Base-by-base conservation (phyloP, 2,113 vertebrate species). In the Columbina picui region DNA sequence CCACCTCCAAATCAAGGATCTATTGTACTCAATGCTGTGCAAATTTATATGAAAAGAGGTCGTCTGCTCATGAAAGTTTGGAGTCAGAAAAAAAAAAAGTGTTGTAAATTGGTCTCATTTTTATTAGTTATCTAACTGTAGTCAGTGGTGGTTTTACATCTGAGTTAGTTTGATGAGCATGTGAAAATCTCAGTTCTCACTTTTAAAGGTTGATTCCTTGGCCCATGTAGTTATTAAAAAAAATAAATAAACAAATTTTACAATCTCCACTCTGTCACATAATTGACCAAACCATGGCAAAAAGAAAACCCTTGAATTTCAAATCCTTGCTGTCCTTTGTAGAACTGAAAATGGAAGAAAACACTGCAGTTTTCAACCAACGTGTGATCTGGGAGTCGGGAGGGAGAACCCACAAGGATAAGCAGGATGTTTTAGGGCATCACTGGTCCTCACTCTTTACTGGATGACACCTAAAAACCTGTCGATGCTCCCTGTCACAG, bases 281-380 rank as follows among this genome's bases (percentile, higher is more conserved):
- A 88, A 55, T 67, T 47, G 43, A 30, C 11, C 5, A 3, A 36
- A 47, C 34, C 59, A 10, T 1, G 1, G 76, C 30, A 88, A 68
- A 82, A 79, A 71, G 50, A 84, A 93, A 90, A 81, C 68, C 47
- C 69, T 89, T 93, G 85, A 95, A 81, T 90, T 93, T 90, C 80
- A 75, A 90, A 94, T 69, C 43, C 19, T 9, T 4, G 0, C 22
- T 29, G 55, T 36, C 39, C 68, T 96, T 95, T 94, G 85, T 88
- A 74, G 79, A 81, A 81, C 64, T 89, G 90, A 92, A 88, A 90
- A 61, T 41, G 83, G 73, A 85, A 89, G 76, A 86, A 84, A 79
- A 68, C 43, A 60, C 65, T 71, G 68, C 2, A 7, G 73, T 79
- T 84, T 89, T 80, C 89, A 92, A 89, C 75, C 36, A 81, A 71